Percentiles rank a stretch among this genome's conserved stretches.
Conservation (phyloP, 1,140 invertebrate genomes). For the Pectinophora gossypiella region DNA sequence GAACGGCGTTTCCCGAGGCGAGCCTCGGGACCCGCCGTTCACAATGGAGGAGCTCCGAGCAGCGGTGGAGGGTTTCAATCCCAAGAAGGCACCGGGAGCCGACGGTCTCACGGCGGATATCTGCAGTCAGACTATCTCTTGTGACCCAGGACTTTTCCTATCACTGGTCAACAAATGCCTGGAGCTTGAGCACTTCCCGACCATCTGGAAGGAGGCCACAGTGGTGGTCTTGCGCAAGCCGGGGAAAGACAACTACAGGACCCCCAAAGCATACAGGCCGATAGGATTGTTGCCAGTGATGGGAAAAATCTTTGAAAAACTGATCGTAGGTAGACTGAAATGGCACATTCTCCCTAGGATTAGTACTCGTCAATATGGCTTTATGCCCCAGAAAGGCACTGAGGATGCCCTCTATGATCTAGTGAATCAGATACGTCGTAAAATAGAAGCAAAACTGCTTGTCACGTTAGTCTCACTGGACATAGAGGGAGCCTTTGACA, state of each 20-base stretch:
- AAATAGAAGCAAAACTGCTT: background rate
- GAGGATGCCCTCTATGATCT: background rate
- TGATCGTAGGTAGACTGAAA: background rate
- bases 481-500: no score
- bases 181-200: background rate
- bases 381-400: background rate
- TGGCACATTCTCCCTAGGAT: background rate
- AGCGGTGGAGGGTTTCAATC: background rate
- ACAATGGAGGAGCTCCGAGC: background rate
- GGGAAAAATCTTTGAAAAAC: constrained; percentile 5
- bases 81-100: constrained; percentile 4
- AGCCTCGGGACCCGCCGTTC: background rate
- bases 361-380: background rate
- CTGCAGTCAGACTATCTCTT: background rate
- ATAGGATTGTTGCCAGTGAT: background rate
- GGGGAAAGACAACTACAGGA: background rate
- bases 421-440: background rate
- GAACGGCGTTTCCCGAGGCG: background rate
- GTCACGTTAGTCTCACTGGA: background rate
- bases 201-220: background rate
- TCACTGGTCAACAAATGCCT: background rate
- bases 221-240: background rate
- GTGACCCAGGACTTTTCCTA: background rate
- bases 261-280: background rate
- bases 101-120: constrained; percentile 5